Evolutionary conservation across 2,113 vertebrate genomes (phyloP).

Genomic region (Podarcis cretensis): DNA sequence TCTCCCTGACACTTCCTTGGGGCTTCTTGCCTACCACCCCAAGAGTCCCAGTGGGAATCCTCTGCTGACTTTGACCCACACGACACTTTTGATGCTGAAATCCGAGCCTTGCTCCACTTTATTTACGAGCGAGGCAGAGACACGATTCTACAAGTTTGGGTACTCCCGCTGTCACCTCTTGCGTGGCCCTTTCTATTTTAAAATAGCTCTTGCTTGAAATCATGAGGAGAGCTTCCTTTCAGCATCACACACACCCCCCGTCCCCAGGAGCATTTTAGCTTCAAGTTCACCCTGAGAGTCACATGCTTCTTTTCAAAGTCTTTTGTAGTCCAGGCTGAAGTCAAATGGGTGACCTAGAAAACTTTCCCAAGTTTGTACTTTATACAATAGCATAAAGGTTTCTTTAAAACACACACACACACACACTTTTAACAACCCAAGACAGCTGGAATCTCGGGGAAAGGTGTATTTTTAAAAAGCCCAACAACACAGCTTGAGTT

Average conservation of each 20-base stretch:
- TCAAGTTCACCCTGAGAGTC: not conserved
- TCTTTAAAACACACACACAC: not conserved
- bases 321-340: not conserved
- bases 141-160: not conserved
- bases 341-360: not conserved
- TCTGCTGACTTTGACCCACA: too few species aligned
- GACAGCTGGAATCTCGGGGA: not conserved
- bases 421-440: constrained; percentile 22
- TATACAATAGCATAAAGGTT: not conserved
- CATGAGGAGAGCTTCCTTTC: not conserved
- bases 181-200: not conserved
- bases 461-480: not conserved
- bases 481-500: not conserved
- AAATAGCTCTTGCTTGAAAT: not conserved
- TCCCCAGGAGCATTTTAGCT: not conserved
- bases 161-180: not conserved
- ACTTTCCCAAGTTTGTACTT: constrained; percentile 24
- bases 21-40: too few species aligned
- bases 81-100: not conserved
- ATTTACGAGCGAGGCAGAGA: not conserved
- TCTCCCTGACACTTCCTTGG: too few species aligned
- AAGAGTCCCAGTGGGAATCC: too few species aligned
- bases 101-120: not conserved
- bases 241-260: not conserved
- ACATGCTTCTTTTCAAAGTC: constrained; percentile 39